Evolutionary conservation across 2,888 invertebrate genomes (phyloP), one percentile per base, ranked within the genome.

Genomic region (Eristalinus sepulchralis): DNA sequence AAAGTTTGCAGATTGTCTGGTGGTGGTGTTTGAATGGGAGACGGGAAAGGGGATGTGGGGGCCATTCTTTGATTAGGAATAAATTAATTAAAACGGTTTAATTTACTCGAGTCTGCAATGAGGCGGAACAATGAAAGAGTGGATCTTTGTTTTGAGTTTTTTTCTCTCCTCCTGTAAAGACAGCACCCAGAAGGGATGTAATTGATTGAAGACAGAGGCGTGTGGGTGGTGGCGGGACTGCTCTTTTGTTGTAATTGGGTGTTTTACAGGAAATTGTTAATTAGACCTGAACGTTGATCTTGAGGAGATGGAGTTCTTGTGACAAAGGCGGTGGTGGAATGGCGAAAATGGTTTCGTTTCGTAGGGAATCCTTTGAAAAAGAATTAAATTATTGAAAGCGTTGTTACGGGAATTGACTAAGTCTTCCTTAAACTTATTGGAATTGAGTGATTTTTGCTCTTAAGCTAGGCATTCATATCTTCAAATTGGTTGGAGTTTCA

Each of bases 11-110:
- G 70, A 57, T 27, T 62, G 60, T 53, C 22, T 59, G 34, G 59
- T 63, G 59, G 67, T 77, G 72, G 55, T 70, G 55, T 59, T 39
- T 57, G 75, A 8, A 34, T 9, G 34, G 17, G 17, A n/a, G 39
- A 22, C 20, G 24, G 62, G 27, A 39, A 53, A 27, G 72, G 60
- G 64, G 60, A 22, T 11, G 27, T 64, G 73, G 17, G 64, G 75
- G 71, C 63, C 66, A 85, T 75, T 64, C 72, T 85, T 81, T 82
- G 85, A 85, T 85, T 85, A 77, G 73, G 77, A 85, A 85, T 85
- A 85, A 85, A 82, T 85, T 85, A 85, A 85, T 85, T 85, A 85
- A 85, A 85, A 85, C 64, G 77, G 77, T 77, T 85, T 72, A 82
- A 85, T 82, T 85, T 78, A 82, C 70, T 81, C 71, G 60, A 57